These are phyloP conservation scores for pig (Sus scrofa) DNA, from an alignment of 2,113 vertebrate species.

Conservation along the genomic window DNA sequence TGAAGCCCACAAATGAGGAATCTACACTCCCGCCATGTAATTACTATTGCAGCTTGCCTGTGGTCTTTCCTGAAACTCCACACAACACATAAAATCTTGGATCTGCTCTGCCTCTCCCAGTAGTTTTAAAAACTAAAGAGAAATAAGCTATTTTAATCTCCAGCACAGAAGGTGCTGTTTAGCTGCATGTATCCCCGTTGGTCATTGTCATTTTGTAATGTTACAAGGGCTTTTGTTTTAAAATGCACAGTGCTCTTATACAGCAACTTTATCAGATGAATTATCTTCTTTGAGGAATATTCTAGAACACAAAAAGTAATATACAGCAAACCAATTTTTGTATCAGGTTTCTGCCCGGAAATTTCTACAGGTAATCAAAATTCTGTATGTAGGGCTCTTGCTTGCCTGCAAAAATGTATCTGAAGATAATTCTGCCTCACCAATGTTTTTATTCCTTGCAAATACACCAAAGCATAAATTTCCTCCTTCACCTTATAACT, in stretches of 20 bases:
- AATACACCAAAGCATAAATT: constrained; percentile 60
- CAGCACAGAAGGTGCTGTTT: constrained; percentile 1
- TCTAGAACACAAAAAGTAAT: constrained; percentile 64
- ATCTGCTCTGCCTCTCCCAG: constrained; percentile 23
- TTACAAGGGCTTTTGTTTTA: constrained; percentile 54
- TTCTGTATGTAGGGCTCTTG: constrained; percentile 30
- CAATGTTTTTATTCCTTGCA: constrained; percentile 55
- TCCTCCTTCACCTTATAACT: constrained; percentile 12
- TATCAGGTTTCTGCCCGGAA: constrained; percentile 61
- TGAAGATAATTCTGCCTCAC: constrained; percentile 65
- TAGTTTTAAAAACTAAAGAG: constrained; percentile 47
- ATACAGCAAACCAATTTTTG: constrained; percentile 44
- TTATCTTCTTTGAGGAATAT: constrained; percentile 70
- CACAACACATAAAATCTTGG: constrained; percentile 10
- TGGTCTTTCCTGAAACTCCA: constrained; percentile 50
- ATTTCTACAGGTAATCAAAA: constrained; percentile 72
- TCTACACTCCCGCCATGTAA: not conserved
- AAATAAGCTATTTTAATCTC: constrained; percentile 63
- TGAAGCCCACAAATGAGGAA: not conserved
- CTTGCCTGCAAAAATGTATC: constrained; percentile 49
- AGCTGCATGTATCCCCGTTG: not conserved
- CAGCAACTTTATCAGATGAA: constrained; percentile 67
- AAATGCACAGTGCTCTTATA: constrained; percentile 16
- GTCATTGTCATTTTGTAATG: constrained; percentile 44
- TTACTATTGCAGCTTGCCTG: constrained; percentile 3